Conservation (phyloP, 1,140 invertebrate species). For the Formica selysi region DNA sequence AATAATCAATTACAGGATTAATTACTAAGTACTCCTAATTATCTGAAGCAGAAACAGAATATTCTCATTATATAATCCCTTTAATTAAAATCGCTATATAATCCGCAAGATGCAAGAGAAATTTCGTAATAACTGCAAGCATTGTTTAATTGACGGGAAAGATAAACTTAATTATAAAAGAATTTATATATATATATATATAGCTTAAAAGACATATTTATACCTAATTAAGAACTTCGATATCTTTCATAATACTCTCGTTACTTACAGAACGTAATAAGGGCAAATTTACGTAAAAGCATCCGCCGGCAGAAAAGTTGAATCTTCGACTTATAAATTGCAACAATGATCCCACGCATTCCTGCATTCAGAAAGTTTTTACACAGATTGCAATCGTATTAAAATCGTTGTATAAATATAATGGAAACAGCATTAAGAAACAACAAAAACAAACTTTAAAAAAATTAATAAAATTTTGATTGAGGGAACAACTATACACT, state of each 20-base stretch:
- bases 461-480: not conserved
- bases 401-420: conserved; percentile 14
- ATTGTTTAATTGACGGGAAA: not conserved
- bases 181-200: conserved; percentile 16
- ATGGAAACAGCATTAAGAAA: not conserved
- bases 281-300: conserved; percentile 81
- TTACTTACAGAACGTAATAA: conserved; percentile 78
- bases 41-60: not conserved
- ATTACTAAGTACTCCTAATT: not conserved
- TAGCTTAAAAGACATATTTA: not conserved
- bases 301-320: conserved; percentile 82
- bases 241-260: not conserved
- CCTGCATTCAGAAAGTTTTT: conserved; percentile 35
- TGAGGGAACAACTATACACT: not conserved
- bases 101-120: not conserved
- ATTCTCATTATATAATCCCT: not conserved
- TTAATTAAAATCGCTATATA: conserved; percentile 1
- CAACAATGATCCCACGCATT: conserved; percentile 73
- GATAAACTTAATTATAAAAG: not conserved
- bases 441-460: not conserved
- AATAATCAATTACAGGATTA: not conserved
- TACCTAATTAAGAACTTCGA: conserved; percentile 8
- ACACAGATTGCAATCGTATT: not conserved
- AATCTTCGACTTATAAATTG: conserved; percentile 81
- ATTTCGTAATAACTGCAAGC: not conserved